Evolutionary conservation across 2,888 invertebrate species (phyloP).

Genomic region (Blomia tropicalis): DNA sequence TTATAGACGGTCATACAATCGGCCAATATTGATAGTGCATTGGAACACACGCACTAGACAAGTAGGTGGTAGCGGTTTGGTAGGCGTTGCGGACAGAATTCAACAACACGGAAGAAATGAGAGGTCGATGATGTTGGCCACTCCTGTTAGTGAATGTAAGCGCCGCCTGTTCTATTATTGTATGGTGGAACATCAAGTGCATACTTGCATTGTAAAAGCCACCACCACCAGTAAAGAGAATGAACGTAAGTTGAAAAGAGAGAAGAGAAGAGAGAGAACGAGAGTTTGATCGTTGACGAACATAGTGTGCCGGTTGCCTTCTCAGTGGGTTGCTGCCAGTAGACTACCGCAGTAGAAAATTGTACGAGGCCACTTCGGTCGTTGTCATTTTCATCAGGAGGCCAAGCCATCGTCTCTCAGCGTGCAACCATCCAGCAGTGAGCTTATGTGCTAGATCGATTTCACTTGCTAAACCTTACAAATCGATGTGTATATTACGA

Average conservation of each 20-base stretch:
- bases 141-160: too few relatives aligned
- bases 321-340: constrained; percentile 10
- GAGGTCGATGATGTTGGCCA: too few relatives aligned
- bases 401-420: constrained; percentile 14
- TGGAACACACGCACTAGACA: too few relatives aligned
- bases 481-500: neutral
- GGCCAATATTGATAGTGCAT: too few relatives aligned
- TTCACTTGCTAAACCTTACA: constrained; percentile 14
- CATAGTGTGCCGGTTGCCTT: constrained; percentile 4
- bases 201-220: too few relatives aligned
- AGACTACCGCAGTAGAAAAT: constrained; percentile 3
- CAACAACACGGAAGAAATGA: too few relatives aligned
- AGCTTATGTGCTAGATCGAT: constrained; percentile 12
- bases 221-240: too few relatives aligned
- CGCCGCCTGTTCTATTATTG: too few relatives aligned
- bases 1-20: neutral
- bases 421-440: constrained; percentile 9
- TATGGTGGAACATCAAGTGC: too few relatives aligned
- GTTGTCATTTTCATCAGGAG: neutral
- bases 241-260: too few relatives aligned
- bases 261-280: neutral
- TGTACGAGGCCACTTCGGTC: neutral
- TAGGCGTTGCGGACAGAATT: too few relatives aligned
- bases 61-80: too few relatives aligned
- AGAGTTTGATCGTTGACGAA: neutral